A percentile compares a stretch with the other conserved stretches of the same genome.
These are phyloP conservation scores for Eilema depressum DNA, from an alignment of 2,888 invertebrate genomes.

Conservation along the genomic window DNA sequence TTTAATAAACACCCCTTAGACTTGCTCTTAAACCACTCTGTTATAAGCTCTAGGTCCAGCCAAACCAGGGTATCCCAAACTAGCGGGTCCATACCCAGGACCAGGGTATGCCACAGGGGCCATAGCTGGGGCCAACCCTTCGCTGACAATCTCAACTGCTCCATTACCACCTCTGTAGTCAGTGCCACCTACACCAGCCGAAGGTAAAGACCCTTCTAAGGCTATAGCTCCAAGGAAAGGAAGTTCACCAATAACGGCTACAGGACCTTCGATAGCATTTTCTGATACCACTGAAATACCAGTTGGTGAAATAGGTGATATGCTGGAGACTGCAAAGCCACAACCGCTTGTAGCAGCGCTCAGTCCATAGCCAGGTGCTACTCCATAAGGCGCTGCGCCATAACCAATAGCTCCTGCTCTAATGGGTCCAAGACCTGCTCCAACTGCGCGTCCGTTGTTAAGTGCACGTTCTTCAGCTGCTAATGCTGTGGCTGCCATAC, in stretches of 20 bases:
- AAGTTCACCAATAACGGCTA: slow-evolving; percentile 48
- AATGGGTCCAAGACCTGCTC: slow-evolving; percentile 14
- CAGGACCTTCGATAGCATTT: slow-evolving; percentile 53
- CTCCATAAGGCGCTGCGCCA: neutral
- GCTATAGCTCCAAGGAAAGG: slow-evolving; percentile 55
- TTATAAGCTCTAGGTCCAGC: slow-evolving; percentile 23
- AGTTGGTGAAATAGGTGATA: slow-evolving; percentile 58
- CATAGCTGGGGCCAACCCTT: slow-evolving; percentile 35
- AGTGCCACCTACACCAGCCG: slow-evolving; percentile 58
- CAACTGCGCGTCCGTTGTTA: slow-evolving; percentile 22
- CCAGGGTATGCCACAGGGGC: slow-evolving; percentile 21
- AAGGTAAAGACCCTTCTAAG: slow-evolving; percentile 54
- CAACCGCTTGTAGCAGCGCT: slow-evolving; percentile 48
- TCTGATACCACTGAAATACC: slow-evolving; percentile 58
- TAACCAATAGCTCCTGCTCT: slow-evolving; percentile 11
- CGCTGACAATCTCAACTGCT: slow-evolving; percentile 57
- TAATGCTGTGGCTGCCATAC: slow-evolving; percentile 6
- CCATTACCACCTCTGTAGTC: slow-evolving; percentile 64
- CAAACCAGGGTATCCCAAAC: no score
- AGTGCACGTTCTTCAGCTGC: slow-evolving; percentile 42
- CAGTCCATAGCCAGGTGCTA: slow-evolving; percentile 12
- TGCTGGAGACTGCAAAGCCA: slow-evolving; percentile 50
- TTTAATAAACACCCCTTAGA: slow-evolving; percentile 31
- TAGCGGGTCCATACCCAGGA: slow-evolving; percentile 23
- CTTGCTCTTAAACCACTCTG: slow-evolving; percentile 18